These are phyloP conservation scores for Drosophila cognata DNA, from an alignment of 2,888 invertebrate species.

Conservation along the genomic window DNA sequence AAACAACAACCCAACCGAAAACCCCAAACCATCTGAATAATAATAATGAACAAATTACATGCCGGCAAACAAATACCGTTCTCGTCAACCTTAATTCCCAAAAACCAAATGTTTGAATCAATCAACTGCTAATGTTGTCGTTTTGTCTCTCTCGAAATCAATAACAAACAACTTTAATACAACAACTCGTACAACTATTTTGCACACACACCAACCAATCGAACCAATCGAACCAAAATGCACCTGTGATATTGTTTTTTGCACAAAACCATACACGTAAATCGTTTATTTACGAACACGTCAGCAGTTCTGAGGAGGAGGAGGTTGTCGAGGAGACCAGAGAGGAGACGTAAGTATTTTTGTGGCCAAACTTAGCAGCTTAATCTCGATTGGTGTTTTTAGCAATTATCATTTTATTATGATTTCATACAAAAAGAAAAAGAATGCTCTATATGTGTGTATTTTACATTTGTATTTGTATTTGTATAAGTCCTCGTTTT, in stretches of 20 bases:
- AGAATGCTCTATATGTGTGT: conserved; percentile 60
- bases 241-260: conserved; percentile 63
- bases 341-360: conserved; percentile 85
- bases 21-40: conserved; percentile 5
- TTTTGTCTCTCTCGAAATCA: conserved; percentile 64
- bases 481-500: conserved; percentile 45
- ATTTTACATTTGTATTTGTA: conserved; percentile 37
- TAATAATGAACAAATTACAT: conserved; percentile 1
- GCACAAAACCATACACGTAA: conserved; percentile 52
- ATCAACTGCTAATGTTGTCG: conserved; percentile 72
- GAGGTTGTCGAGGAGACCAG: conserved; percentile 85
- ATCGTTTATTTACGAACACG: conserved; percentile 75
- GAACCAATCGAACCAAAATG: conserved; percentile 36
- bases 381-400: conserved; percentile 67
- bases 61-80: conserved; percentile 25
- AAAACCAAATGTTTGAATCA: conserved; percentile 44
- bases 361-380: conserved; percentile 62
- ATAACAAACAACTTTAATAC: conserved; percentile 53
- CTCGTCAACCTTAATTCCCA: conserved; percentile 18
- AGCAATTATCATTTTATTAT: conserved; percentile 51
- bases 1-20: conserved; percentile 16
- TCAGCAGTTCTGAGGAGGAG: conserved; percentile 85
- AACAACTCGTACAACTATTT: conserved; percentile 41
- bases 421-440: conserved; percentile 28
- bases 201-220: conserved; percentile 46